Evolutionary conservation across 2,113 vertebrate species (phyloP).

Genomic region (Xiphophorus couchianus): DNA sequence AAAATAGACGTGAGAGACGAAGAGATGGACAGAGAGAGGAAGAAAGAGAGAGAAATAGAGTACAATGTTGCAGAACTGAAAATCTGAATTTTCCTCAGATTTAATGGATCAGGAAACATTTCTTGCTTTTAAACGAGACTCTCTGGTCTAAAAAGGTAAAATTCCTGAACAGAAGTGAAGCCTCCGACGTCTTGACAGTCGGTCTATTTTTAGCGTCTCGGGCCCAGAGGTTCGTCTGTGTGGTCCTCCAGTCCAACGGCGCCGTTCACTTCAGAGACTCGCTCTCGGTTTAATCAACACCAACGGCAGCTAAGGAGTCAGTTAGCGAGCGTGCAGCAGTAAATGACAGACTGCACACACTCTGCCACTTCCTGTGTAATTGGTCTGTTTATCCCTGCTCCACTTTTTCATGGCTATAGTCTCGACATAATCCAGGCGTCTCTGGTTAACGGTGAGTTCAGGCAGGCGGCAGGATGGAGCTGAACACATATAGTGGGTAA

Average conservation of each 20-base stretch:
- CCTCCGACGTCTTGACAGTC: slow-evolving; percentile 10
- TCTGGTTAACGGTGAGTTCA: slow-evolving; percentile 40
- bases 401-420: slow-evolving; percentile 54
- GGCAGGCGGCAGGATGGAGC: background rate
- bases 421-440: slow-evolving; percentile 51
- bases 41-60: no score
- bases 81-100: slow-evolving; percentile 7
- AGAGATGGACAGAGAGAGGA: no score
- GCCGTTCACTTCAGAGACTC: slow-evolving; percentile 58
- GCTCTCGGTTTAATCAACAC: slow-evolving; percentile 65
- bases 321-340: slow-evolving; percentile 49
- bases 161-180: slow-evolving; percentile 23
- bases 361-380: slow-evolving; percentile 72
- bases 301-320: slow-evolving; percentile 53
- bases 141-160: slow-evolving; percentile 45
- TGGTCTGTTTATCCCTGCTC: slow-evolving; percentile 65
- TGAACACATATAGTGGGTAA: background rate
- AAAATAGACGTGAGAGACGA: no score
- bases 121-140: background rate
- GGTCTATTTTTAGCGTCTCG: slow-evolving; percentile 52
- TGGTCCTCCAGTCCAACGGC: slow-evolving; percentile 45
- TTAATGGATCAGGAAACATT: slow-evolving; percentile 9
- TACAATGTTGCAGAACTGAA: no score
- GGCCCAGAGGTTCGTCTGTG: slow-evolving; percentile 40
- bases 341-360: slow-evolving; percentile 66